Conservation (phyloP, 1,140 invertebrate species). For the Nephila pilipes region DNA sequence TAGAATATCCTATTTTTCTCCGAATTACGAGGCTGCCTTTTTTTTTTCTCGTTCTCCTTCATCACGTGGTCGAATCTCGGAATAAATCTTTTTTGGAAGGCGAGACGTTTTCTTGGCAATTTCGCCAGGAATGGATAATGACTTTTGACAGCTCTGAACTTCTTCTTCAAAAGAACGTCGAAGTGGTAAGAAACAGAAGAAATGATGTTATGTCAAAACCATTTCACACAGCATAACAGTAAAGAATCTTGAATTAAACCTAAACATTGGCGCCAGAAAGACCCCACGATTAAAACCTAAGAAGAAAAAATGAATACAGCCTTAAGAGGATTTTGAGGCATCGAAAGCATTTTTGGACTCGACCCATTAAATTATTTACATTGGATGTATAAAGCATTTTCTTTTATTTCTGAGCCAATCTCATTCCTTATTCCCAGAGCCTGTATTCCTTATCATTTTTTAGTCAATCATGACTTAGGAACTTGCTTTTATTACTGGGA, state of each 20-base stretch:
- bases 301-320: too few relatives aligned
- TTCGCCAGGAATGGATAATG: background rate
- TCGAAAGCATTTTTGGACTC: too few relatives aligned
- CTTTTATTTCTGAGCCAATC: too few relatives aligned
- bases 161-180: background rate
- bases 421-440: too few relatives aligned
- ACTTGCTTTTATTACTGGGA: background rate
- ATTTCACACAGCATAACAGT: background rate
- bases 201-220: constrained; percentile 11
- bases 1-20: background rate
- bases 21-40: background rate
- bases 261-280: too few relatives aligned
- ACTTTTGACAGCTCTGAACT: background rate
- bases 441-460: background rate
- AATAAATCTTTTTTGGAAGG: background rate
- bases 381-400: too few relatives aligned
- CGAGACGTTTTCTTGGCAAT: background rate
- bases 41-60: background rate
- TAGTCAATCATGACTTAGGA: background rate
- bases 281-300: too few relatives aligned
- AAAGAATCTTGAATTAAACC: background rate
- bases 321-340: too few relatives aligned
- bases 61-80: constrained; percentile 13
- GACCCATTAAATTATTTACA: too few relatives aligned
- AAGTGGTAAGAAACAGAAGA: background rate